Conservation (phyloP, 2,113 vertebrate species). For the Ploceus nigricollis region DNA sequence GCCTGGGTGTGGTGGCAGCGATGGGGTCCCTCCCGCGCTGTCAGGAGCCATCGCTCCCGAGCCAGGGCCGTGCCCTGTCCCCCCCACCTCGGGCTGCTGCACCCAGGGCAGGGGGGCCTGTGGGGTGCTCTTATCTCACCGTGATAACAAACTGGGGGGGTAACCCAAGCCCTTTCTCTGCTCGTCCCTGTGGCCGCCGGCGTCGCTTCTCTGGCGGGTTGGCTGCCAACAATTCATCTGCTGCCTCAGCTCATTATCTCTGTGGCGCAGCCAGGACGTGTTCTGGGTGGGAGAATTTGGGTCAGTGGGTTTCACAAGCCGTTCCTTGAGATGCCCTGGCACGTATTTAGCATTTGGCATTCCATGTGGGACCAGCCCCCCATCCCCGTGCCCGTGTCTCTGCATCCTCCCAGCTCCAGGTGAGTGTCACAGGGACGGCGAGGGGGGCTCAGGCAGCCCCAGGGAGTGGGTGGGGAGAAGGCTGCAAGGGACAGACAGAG, state of each 20-base stretch:
- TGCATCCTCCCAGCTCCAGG: background rate
- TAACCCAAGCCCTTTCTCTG: background rate
- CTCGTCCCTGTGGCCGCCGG: fast-evolving
- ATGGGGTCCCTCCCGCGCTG: conserved; percentile 62
- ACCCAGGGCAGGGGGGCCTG: too few relatives aligned
- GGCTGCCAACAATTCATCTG: background rate
- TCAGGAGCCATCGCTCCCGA: conserved; percentile 65
- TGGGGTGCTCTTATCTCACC: background rate
- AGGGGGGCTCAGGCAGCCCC: background rate
- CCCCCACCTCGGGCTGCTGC: fast-evolving
- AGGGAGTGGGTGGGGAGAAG: background rate
- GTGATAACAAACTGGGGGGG: fast-evolving
- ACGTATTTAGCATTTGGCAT: background rate
- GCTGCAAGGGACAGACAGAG: background rate
- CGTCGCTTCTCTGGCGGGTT: background rate
- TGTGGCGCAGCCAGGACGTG: background rate
- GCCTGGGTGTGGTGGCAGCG: conserved; percentile 25
- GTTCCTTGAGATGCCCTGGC: background rate
- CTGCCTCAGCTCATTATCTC: background rate
- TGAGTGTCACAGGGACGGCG: fast-evolving
- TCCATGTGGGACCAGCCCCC: background rate
- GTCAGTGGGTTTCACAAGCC: background rate
- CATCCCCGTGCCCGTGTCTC: fast-evolving
- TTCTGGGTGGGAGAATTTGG: background rate
- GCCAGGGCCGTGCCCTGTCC: background rate